Conservation (phyloP, 2,113 vertebrate genomes). For the Cairina moschata region DNA sequence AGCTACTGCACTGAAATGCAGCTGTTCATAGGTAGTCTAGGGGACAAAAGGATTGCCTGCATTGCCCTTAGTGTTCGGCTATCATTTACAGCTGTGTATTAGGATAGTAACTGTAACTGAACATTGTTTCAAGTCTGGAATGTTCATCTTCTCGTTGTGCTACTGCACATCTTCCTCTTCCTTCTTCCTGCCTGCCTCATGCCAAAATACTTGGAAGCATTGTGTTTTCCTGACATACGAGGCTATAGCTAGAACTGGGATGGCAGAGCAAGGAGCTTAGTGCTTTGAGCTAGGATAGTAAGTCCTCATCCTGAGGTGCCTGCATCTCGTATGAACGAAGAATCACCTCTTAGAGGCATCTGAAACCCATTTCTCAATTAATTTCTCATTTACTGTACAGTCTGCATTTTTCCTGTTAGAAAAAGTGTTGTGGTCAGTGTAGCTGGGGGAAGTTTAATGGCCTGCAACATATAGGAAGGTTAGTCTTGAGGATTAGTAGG, state of each 20-base stretch:
- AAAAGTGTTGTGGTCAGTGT: background rate
- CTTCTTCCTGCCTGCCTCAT: background rate
- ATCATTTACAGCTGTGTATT: background rate
- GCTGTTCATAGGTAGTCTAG: background rate
- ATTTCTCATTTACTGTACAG: background rate
- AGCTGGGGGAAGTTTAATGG: background rate
- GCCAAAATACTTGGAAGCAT: background rate
- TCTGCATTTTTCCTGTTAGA: background rate
- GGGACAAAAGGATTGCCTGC: background rate
- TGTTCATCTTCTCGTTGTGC: background rate
- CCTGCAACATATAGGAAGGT: background rate
- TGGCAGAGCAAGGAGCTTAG: background rate
- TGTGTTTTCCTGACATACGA: background rate
- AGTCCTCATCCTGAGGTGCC: background rate
- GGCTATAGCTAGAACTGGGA: background rate
- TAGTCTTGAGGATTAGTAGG: background rate
- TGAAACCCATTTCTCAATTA: background rate
- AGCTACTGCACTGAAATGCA: background rate
- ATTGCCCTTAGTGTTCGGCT: background rate
- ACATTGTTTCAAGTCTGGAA: background rate
- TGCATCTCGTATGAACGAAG: background rate
- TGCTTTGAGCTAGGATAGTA: background rate
- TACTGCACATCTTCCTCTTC: background rate
- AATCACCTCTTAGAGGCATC: background rate
- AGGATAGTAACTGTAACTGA: background rate